These are phyloP conservation scores for Willisornis vidua DNA, from an alignment of 2,113 vertebrate genomes.

Conservation along the genomic window DNA sequence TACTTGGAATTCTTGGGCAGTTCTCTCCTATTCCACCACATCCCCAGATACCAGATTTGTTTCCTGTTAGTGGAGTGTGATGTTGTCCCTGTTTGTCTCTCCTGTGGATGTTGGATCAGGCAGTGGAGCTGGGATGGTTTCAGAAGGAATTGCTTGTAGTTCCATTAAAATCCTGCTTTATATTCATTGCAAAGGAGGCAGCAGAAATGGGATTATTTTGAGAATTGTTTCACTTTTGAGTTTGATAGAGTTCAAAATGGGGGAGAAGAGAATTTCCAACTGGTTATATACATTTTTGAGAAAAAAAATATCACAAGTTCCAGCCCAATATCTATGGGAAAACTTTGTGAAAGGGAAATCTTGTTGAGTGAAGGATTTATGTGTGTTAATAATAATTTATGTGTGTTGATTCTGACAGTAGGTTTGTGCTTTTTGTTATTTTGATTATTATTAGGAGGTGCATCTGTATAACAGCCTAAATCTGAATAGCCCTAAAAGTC, in stretches of 20 bases:
- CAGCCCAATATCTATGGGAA: neutral
- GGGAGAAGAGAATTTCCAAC: neutral
- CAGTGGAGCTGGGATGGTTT: neutral
- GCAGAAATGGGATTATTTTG: neutral
- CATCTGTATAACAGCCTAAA: neutral
- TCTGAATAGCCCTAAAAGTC: neutral
- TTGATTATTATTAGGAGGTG: neutral
- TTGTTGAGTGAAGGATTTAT: neutral
- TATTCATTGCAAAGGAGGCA: neutral
- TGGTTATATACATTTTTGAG: neutral
- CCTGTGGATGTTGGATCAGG: neutral
- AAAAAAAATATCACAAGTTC: neutral
- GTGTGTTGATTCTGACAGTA: neutral
- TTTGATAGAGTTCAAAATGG: neutral
- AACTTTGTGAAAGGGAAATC: neutral
- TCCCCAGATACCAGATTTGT: neutral
- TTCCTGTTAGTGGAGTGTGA: neutral
- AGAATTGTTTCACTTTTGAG: neutral
- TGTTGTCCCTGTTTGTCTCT: neutral
- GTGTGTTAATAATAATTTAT: neutral
- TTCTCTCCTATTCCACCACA: neutral
- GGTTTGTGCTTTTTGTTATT: neutral
- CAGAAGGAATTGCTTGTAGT: neutral
- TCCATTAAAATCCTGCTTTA: neutral
- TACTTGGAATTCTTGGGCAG: neutral